Evolutionary conservation across 2,888 invertebrate species (phyloP).

Genomic region (Caenorhabditis sp.): DNA sequence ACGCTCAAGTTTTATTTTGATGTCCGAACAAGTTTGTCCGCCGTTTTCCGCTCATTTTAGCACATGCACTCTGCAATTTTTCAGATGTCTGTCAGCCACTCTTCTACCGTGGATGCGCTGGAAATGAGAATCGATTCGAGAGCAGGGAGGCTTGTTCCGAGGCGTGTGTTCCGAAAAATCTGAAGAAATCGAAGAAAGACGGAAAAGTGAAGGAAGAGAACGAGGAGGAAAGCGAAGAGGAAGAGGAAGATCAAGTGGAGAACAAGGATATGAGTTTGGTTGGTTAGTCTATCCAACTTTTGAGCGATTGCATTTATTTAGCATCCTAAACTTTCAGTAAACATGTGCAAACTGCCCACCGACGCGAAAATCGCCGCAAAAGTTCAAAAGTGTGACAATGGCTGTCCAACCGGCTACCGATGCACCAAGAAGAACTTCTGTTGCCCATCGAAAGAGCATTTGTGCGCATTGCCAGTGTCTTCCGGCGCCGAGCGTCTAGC

Average conservation of each 20-base stretch:
- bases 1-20: conserved; percentile 62
- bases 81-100: conserved; percentile 64
- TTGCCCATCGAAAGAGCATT: conserved; percentile 71
- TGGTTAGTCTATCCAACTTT: conserved; percentile 4
- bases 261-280: conserved; percentile 45
- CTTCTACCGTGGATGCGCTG: conserved; percentile 72
- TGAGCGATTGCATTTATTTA: neutral
- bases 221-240: conserved; percentile 29
- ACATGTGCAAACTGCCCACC: conserved; percentile 58
- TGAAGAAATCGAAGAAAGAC: conserved; percentile 12
- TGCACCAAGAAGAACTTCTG: conserved; percentile 64
- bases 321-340: conserved; percentile 32
- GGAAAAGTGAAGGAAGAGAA: conserved; percentile 27
- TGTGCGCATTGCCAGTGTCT: conserved; percentile 66
- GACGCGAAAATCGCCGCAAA: conserved; percentile 62
- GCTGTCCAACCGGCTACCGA: conserved; percentile 59
- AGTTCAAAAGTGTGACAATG: conserved; percentile 56
- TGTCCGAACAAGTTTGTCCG: conserved; percentile 34
- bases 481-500: conserved; percentile 67
- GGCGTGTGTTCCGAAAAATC: conserved; percentile 52
- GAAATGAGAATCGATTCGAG: conserved; percentile 74
- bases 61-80: neutral
- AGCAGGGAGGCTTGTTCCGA: conserved; percentile 68
- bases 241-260: neutral
- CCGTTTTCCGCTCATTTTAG: neutral